Conservation (phyloP, 1,140 invertebrate species). For the Leptopilina clavipes region DNA sequence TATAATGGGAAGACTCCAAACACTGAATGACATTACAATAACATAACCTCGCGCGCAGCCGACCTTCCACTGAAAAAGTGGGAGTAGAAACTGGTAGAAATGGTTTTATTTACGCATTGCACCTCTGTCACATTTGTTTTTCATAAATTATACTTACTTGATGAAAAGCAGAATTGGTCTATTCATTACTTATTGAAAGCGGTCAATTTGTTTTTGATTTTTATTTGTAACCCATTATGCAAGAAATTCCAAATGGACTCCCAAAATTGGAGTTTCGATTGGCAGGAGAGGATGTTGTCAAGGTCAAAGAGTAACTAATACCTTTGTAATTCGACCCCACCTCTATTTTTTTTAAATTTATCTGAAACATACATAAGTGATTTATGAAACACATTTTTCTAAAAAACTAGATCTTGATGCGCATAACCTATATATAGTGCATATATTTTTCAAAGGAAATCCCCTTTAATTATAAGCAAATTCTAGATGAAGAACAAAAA, state of each 20-base stretch:
- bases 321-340: not conserved
- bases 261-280: constrained; percentile 23
- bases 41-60: constrained; percentile 34
- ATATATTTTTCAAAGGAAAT: not conserved
- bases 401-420: not conserved
- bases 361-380: not conserved
- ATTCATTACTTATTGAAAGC: not conserved
- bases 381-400: not conserved
- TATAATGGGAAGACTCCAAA: not conserved
- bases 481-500: too few relatives aligned
- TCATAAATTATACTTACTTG: constrained; percentile 7
- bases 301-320: constrained; percentile 12
- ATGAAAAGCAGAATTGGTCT: not conserved
- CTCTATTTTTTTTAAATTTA: not conserved
- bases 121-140: constrained; percentile 30
- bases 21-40: constrained; percentile 33
- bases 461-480: too few relatives aligned
- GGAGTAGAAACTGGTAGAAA: not conserved
- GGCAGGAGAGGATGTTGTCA: constrained; percentile 19
- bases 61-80: constrained; percentile 10
- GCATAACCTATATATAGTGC: not conserved
- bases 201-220: not conserved
- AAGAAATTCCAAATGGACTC: not conserved
- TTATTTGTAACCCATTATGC: not conserved
- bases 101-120: constrained; percentile 26